Base-by-base conservation (phyloP, 2,888 invertebrate genomes). In the Adelognathus sp. region DNA sequence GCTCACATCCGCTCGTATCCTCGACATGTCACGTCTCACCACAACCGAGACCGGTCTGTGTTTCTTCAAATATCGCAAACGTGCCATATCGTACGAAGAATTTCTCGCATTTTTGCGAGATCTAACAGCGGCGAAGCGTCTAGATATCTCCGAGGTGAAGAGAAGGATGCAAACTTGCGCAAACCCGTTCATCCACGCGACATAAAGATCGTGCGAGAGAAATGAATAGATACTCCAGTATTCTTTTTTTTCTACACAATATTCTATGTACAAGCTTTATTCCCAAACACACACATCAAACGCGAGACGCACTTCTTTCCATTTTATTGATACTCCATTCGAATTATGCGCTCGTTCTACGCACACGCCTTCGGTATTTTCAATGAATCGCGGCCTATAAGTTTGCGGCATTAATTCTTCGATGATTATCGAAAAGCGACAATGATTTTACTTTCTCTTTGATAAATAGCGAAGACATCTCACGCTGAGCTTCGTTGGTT, bases 21-120 rank as follows among this genome's bases (percentile, higher is more conserved):
- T 89, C 2, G 87, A 89, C 63, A 86, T 84, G 85, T 58, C 79
- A 1, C 84, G 82, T 2, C 50, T 89, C 0, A 88, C 88, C 0
- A 85, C 86, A 2, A 89, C 88, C 0, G 87, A 89, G 16, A 88
- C 87, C 1, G 89, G 88, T 21, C 39, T 88, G 3, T 83, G 83
- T 31, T 90, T 89, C 64, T 87, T 89, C 36, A 87, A 89, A 76
- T 89, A 88, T 76, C 86, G 86, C 2, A 88, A 88, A 77, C 84
- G 89, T 31, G 89, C 89, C 0, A 70, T 89, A 7, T 76, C 81
- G 1, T 88, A 82, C 50, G 81, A 86, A 0, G 86, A 90, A 52
- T 89, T 87, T 70, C 77, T 86, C 11, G 29, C 31, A 0, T 89
- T 84, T 41, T 61, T 89, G 21, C 73, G 83, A 56, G 86, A 88